Conservation (phyloP, 2,113 vertebrate species). For the Scopus umbretta region DNA sequence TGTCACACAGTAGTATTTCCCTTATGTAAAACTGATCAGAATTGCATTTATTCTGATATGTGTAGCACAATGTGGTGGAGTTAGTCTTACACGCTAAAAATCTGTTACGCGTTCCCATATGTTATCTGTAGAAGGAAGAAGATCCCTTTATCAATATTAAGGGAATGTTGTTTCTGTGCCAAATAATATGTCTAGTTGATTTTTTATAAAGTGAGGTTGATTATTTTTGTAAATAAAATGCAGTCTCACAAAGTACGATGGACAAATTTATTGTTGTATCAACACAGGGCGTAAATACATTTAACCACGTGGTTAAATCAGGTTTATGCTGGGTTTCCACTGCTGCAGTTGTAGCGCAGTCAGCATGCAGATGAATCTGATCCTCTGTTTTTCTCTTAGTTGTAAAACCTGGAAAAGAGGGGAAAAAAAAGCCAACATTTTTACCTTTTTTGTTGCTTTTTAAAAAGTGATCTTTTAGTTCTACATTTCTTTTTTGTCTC, state of each 20-base stretch:
- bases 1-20: background rate
- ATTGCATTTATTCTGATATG: background rate
- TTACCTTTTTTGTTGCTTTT: background rate
- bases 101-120: rapidly evolving
- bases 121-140: background rate
- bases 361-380: background rate
- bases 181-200: background rate
- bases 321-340: background rate
- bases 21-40: background rate
- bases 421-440: background rate
- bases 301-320: background rate
- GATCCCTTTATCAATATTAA: background rate
- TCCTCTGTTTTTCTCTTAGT: background rate
- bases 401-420: background rate
- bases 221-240: background rate
- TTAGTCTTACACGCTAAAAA: background rate
- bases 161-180: background rate
- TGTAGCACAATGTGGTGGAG: background rate
- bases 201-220: background rate
- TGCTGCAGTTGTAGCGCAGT: background rate
- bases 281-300: background rate
- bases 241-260: background rate
- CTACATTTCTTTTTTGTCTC: background rate
- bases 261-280: background rate
- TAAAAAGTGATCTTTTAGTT: background rate